phyloP scores from a whole-genome alignment of 1,140 invertebrate genomes.

The Pseudoatta argentina region DNA sequence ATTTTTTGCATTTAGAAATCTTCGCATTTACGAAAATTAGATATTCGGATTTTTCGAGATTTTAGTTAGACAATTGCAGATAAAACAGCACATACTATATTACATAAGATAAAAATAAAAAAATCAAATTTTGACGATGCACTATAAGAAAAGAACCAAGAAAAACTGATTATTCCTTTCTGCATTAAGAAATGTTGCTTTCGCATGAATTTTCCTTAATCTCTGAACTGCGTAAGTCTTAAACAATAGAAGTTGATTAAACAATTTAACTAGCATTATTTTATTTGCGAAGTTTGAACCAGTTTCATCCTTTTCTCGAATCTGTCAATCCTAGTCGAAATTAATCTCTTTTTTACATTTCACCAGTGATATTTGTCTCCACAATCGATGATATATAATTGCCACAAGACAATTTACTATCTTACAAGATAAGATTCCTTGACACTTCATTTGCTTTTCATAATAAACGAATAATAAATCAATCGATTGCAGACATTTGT shows the following conservation, averaged over 20 bases:
- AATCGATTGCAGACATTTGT: not conserved
- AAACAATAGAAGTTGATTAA: slow-evolving; percentile 25
- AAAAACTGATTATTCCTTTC: not conserved
- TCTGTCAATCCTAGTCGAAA: not conserved
- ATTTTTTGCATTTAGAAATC: too few species aligned
- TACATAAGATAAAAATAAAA: not conserved
- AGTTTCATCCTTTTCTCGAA: not conserved
- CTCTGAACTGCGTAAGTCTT: not conserved
- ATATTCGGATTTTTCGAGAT: not conserved
- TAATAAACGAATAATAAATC: not conserved
- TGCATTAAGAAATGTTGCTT: not conserved
- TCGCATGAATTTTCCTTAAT: slow-evolving; percentile 11
- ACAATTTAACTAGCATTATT: not conserved
- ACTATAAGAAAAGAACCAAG: not conserved
- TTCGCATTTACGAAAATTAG: not conserved
- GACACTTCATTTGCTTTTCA: not conserved
- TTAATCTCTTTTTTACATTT: not conserved
- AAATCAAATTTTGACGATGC: not conserved
- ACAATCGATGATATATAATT: not conserved
- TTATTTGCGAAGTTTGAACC: not conserved
- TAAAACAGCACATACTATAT: not conserved
- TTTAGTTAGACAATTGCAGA: not conserved
- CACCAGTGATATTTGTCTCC: not conserved
- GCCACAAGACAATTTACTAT: not conserved
- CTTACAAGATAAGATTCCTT: not conserved